Evolutionary conservation across 2,113 vertebrate species (phyloP).

Genomic region (human (Homo sapiens)): GRCh38 chr6:7397001-7397500

Average conservation of each 20-base stretch:
- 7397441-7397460: background rate
- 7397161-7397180: background rate
- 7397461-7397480: background rate
- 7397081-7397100: background rate
- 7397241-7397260: background rate
- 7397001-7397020: background rate
- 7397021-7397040: background rate
- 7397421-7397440: background rate
- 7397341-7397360: background rate
- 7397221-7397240: background rate
- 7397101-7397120: background rate
- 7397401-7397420: background rate
- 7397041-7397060: background rate
- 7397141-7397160: too few species aligned
- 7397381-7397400: conserved; percentile 24
- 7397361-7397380: background rate
- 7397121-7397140: fast-evolving
- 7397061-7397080: background rate
- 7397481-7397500: background rate
- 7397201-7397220: background rate
- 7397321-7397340: background rate
- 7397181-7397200: background rate
- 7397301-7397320: background rate
- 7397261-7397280: too few species aligned
- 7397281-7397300: background rate